Percentiles rank a stretch among this genome's conserved stretches.
phyloP scores from a whole-genome alignment of 2,113 vertebrate species.

The Antechinus stuartii region DNA sequence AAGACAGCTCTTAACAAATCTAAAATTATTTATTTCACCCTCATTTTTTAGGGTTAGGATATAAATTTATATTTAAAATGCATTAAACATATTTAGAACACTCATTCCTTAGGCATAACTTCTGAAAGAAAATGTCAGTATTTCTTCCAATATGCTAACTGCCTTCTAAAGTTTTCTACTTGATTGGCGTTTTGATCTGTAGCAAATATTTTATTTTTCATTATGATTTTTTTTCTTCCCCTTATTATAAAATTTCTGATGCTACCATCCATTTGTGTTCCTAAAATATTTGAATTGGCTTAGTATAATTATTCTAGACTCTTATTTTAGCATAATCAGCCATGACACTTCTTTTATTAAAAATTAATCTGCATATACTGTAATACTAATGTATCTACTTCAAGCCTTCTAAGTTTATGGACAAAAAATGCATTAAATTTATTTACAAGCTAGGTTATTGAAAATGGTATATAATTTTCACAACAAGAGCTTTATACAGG shows the following conservation, averaged over 20 bases:
- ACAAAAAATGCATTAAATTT: conserved; percentile 75
- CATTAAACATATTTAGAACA: conserved; percentile 44
- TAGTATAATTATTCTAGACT: conserved; percentile 56
- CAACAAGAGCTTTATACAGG: conserved; percentile 73
- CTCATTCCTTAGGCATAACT: conserved; percentile 41
- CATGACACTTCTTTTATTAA: conserved; percentile 59
- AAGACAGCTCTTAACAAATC: conserved; percentile 28
- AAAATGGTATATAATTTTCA: conserved; percentile 71
- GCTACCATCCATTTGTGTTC: conserved; percentile 62
- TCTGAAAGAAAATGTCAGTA: background rate
- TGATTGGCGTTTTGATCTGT: conserved; percentile 39
- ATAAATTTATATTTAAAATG: conserved; percentile 49
- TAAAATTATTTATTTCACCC: conserved; percentile 14
- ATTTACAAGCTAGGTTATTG: conserved; percentile 77
- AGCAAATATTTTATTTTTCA: conserved; percentile 70
- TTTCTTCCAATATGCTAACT: background rate
- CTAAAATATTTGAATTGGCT: conserved; percentile 55
- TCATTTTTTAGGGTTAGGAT: conserved; percentile 53
- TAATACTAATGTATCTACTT: conserved; percentile 63
- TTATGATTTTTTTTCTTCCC: conserved; percentile 39
- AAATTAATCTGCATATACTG: conserved; percentile 50
- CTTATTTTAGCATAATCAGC: conserved; percentile 61
- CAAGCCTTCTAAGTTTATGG: conserved; percentile 55
- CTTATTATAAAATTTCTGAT: conserved; percentile 66
- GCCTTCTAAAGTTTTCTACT: background rate